Conservation (phyloP, 2,797 vertebrate species). For the Limosa lapponica region DNA sequence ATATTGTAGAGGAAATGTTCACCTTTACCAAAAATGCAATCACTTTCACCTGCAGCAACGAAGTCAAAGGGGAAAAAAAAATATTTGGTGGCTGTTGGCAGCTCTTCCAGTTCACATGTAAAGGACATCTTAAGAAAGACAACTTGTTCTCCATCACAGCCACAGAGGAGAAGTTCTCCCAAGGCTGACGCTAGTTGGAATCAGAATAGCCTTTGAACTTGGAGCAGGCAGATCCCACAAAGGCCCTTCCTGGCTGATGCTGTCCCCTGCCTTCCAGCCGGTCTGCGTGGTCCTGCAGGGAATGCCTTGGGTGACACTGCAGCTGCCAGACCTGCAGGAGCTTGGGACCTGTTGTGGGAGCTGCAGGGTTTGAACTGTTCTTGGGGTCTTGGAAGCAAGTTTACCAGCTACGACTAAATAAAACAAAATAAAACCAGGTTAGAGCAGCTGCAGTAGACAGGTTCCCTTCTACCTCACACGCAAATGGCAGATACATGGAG, state of each 20-base stretch:
- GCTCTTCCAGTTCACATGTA: background rate
- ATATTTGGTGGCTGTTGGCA: background rate
- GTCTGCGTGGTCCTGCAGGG: background rate
- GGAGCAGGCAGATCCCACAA: background rate
- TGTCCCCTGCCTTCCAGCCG: background rate
- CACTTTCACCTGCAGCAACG: background rate
- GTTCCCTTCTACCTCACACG: background rate
- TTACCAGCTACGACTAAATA: background rate
- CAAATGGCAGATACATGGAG: background rate
- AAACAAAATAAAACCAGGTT: background rate
- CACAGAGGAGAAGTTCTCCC: background rate
- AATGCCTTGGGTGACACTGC: background rate
- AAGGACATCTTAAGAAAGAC: background rate
- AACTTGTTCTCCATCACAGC: background rate
- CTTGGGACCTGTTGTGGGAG: background rate
- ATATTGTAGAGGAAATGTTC: background rate
- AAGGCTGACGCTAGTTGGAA: background rate
- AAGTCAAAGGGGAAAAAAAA: background rate
- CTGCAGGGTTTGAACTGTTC: background rate
- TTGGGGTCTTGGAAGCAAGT: background rate
- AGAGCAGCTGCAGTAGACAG: background rate
- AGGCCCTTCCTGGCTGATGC: background rate
- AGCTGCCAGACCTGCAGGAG: background rate
- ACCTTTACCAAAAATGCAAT: background rate
- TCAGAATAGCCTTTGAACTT: background rate